Conservation (phyloP, 2,113 vertebrate species). For the Sisor rabdophorus region DNA sequence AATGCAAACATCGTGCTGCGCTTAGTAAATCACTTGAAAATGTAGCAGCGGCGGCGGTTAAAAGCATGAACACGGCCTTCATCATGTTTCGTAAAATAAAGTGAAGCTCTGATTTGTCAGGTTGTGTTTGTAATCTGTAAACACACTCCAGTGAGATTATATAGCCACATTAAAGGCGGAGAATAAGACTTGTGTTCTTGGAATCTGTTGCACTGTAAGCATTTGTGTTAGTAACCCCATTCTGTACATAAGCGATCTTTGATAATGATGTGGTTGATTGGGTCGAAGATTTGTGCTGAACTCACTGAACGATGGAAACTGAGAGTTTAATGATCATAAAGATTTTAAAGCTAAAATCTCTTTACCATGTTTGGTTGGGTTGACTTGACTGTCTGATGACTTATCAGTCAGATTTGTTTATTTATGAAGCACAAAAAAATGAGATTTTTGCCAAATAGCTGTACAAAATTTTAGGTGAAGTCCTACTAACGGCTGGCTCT, state of each 20-base stretch:
- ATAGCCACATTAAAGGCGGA: constrained; percentile 20
- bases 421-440: too few relatives aligned
- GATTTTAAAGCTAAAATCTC: neutral
- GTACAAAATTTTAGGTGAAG: too few relatives aligned
- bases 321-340: constrained; percentile 14
- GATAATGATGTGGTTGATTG: constrained; percentile 51
- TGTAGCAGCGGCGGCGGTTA: neutral
- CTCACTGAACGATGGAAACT: constrained; percentile 42
- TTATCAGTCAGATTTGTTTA: neutral
- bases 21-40: accelerated
- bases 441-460: too few relatives aligned
- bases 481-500: too few relatives aligned
- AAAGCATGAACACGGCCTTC: constrained; percentile 23
- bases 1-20: neutral
- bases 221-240: neutral
- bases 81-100: constrained; percentile 10
- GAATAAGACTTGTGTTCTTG: neutral
- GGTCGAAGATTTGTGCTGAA: neutral
- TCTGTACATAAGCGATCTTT: constrained; percentile 39
- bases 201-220: constrained; percentile 28
- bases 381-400: neutral
- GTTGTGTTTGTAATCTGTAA: neutral
- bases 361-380: constrained; percentile 12
- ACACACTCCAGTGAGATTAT: neutral
- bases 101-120: neutral